Conservation (phyloP, 1,140 invertebrate species). For the Mamestra configurata region DNA sequence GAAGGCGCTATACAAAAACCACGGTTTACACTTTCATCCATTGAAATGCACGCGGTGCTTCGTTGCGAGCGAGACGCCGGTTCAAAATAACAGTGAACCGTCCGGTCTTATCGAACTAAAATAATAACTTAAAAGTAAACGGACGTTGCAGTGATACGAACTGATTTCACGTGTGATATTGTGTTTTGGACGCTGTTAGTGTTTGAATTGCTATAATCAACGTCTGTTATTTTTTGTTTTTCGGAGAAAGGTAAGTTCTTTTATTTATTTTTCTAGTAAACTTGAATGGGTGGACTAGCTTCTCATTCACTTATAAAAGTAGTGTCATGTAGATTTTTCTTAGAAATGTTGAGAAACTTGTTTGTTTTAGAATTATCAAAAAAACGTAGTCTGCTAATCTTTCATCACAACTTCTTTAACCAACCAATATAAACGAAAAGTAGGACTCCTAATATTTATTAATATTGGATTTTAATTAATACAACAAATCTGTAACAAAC, state of each 20-base stretch:
- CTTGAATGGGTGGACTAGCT: neutral
- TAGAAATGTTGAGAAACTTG: neutral
- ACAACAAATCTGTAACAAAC: constrained; percentile 18
- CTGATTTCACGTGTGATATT: constrained; percentile 60
- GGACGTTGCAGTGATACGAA: constrained; percentile 60
- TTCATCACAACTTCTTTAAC: too few relatives aligned
- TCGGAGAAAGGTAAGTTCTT: constrained; percentile 55
- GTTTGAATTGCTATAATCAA: constrained; percentile 44
- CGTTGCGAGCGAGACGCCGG: constrained; percentile 77
- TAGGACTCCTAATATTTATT: neutral
- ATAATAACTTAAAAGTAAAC: constrained; percentile 63
- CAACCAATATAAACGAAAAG: neutral
- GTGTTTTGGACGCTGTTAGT: constrained; percentile 61
- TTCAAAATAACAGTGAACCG: constrained; percentile 76
- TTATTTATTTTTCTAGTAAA: constrained; percentile 29
- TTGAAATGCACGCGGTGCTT: constrained; percentile 86
- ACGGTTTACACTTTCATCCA: constrained; percentile 86
- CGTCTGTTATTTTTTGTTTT: constrained; percentile 33
- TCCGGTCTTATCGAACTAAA: constrained; percentile 72
- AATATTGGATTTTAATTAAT: neutral
- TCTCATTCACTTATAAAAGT: neutral
- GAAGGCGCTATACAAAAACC: constrained; percentile 86
- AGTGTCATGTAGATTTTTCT: neutral
- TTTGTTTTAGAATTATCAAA: too few relatives aligned
- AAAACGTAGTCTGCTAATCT: too few relatives aligned